These are phyloP conservation scores for Trypoxylus dichotomus DNA, from an alignment of 1,140 invertebrate species.

Conservation along the genomic window DNA sequence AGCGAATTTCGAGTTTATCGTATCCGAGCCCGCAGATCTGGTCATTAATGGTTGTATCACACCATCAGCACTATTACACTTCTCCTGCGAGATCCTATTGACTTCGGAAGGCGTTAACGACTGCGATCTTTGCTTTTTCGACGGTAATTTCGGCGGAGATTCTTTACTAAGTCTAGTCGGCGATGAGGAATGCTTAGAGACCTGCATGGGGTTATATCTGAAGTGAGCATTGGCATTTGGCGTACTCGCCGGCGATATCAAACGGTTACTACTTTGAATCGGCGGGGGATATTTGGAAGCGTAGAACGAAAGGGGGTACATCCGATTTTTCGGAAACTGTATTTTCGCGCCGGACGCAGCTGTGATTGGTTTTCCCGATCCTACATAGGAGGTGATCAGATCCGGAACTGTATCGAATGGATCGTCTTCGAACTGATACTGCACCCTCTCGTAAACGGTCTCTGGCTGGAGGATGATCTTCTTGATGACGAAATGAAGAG, in stretches of 20 bases:
- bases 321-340: slow-evolving; percentile 72
- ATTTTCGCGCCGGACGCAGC: slow-evolving; percentile 85
- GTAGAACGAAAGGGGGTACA: slow-evolving; percentile 68
- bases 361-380: slow-evolving; percentile 84
- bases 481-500: slow-evolving; percentile 92
- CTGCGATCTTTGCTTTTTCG: slow-evolving; percentile 69
- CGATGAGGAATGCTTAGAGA: slow-evolving; percentile 48
- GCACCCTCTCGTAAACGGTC: slow-evolving; percentile 87
- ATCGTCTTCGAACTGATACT: slow-evolving; percentile 94
- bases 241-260: slow-evolving; percentile 49
- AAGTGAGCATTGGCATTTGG: slow-evolving; percentile 37
- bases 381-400: slow-evolving; percentile 93
- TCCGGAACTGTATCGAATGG: slow-evolving; percentile 91
- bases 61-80: slow-evolving; percentile 65
- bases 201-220: slow-evolving; percentile 29
- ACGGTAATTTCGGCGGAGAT: slow-evolving; percentile 63
- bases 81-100: slow-evolving; percentile 54
- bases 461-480: slow-evolving; percentile 85
- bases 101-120: slow-evolving; percentile 65
- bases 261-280: slow-evolving; percentile 40
- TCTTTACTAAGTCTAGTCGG: slow-evolving; percentile 61
- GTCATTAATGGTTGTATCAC: slow-evolving; percentile 58
- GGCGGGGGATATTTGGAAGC: slow-evolving; percentile 59
- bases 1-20: slow-evolving; percentile 56
- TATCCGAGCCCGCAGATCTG: slow-evolving; percentile 49